Conservation (phyloP, 1,140 invertebrate genomes). For the Neodiprion pinetum region DNA sequence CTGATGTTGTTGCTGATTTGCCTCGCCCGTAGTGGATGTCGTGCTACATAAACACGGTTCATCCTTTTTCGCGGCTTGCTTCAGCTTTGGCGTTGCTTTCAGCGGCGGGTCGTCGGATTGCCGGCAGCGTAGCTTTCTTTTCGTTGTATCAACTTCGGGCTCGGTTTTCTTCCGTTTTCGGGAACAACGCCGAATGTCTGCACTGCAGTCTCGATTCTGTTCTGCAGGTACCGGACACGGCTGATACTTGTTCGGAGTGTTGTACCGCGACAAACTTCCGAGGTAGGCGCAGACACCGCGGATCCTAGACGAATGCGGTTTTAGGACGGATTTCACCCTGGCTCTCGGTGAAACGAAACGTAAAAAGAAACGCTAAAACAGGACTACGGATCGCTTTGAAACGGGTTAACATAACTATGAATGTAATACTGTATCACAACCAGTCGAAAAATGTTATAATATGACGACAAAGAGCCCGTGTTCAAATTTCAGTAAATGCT, state of each 20-base stretch:
- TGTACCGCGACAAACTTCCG: conserved; percentile 3
- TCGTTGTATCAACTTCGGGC: not conserved
- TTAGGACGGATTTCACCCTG: not conserved
- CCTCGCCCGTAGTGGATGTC: not conserved
- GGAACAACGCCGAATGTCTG: not conserved
- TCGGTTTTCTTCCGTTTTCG: not conserved
- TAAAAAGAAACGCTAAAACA: too few relatives aligned
- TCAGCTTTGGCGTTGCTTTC: not conserved
- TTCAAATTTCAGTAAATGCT: too few relatives aligned
- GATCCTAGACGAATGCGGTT: not conserved
- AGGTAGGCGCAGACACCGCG: not conserved
- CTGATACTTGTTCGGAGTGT: not conserved
- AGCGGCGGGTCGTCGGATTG: not conserved
- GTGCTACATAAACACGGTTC: not conserved
- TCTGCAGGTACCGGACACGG: not conserved
- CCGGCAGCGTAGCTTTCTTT: not conserved
- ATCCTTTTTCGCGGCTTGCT: not conserved
- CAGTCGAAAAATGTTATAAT: too few relatives aligned
- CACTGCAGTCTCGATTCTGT: not conserved
- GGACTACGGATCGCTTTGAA: too few relatives aligned
- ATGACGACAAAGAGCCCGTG: too few relatives aligned
- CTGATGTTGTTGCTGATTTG: not conserved
- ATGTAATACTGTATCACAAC: too few relatives aligned
- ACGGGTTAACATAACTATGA: too few relatives aligned
- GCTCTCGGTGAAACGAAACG: too few relatives aligned